Evolutionary conservation across 2,888 invertebrate species (phyloP).

Genomic region (Hydroisotoma schaefferi): DNA sequence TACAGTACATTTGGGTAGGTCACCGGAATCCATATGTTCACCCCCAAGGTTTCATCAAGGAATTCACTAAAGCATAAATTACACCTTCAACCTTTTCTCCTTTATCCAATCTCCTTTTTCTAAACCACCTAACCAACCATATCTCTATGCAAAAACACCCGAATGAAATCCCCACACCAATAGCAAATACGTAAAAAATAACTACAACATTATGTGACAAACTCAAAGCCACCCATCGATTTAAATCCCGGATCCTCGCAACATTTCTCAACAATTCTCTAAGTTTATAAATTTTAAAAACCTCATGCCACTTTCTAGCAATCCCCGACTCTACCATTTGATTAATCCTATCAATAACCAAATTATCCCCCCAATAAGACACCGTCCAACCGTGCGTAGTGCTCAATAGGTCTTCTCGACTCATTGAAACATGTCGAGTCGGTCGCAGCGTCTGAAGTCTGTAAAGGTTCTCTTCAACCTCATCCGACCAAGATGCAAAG

Average conservation of each 20-base stretch:
- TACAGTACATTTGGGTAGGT: too few relatives aligned
- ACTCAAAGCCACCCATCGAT: background rate
- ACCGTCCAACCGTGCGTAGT: background rate
- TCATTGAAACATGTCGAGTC: background rate
- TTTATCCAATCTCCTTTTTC: too few relatives aligned
- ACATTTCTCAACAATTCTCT: background rate
- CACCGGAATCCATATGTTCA: too few relatives aligned
- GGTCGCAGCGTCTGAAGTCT: background rate
- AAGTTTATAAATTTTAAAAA: background rate
- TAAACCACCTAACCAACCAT: too few relatives aligned
- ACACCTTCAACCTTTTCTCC: too few relatives aligned
- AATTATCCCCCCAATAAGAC: background rate
- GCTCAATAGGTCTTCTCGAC: background rate
- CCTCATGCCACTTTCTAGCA: background rate
- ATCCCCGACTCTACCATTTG: background rate
- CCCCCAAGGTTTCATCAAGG: too few relatives aligned
- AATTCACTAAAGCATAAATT: too few relatives aligned
- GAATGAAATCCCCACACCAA: background rate
- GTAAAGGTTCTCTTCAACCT: background rate
- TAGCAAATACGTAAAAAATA: background rate
- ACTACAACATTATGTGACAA: constrained; percentile 3
- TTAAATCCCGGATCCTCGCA: background rate
- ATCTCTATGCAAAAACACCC: background rate
- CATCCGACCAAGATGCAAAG: background rate
- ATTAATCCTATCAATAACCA: background rate